Percentiles rank a stretch among this genome's conserved stretches.
These are phyloP conservation scores for Erebia palarica DNA, from an alignment of 2,888 invertebrate species.

Conservation along the genomic window DNA sequence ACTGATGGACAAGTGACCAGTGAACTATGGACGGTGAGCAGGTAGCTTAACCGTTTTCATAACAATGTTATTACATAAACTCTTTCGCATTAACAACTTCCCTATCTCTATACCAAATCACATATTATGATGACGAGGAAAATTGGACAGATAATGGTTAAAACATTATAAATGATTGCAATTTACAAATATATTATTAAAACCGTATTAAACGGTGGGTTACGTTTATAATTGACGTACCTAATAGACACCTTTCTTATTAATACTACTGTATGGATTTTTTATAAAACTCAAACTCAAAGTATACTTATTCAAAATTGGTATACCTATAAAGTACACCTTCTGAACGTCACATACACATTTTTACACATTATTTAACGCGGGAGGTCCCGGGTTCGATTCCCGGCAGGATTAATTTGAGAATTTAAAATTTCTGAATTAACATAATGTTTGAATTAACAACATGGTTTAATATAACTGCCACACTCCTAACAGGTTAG, in stretches of 20 bases:
- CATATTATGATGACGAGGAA: conserved; percentile 8
- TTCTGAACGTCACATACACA: too few relatives aligned
- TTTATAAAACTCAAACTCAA: too few relatives aligned
- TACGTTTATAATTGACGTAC: conserved; percentile 6
- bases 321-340: too few relatives aligned
- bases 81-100: conserved; percentile 11
- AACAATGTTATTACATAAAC: conserved; percentile 14
- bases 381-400: too few relatives aligned
- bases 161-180: not conserved
- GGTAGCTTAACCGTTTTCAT: conserved; percentile 9
- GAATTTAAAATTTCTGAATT: too few relatives aligned
- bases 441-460: too few relatives aligned
- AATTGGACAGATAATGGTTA: not conserved
- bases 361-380: too few relatives aligned
- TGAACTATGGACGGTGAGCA: not conserved
- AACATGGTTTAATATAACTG: too few relatives aligned
- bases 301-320: too few relatives aligned
- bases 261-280: too few relatives aligned
- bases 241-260: not conserved
- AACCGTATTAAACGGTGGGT: conserved; percentile 3
- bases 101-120: conserved; percentile 10
- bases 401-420: too few relatives aligned
- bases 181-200: conserved; percentile 3
- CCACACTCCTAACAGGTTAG: too few relatives aligned
- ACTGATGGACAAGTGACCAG: not conserved